These are phyloP conservation scores for Thamnophis elegans DNA, from an alignment of 2,797 vertebrate genomes.

Conservation along the genomic window DNA sequence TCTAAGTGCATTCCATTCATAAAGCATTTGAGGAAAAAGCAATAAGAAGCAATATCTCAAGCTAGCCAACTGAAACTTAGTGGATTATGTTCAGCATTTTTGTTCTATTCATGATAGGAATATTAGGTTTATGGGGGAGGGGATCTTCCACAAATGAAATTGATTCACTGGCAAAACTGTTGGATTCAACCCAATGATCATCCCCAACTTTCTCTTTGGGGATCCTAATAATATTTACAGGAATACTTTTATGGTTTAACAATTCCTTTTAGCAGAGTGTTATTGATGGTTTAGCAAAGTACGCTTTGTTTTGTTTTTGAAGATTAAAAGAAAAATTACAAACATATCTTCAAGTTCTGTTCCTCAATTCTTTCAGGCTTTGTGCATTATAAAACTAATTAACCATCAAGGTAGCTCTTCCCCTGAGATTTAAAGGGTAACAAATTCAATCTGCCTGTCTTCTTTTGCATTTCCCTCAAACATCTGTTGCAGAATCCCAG, in stretches of 20 bases:
- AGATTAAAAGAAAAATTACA: constrained; percentile 23
- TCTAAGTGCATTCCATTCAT: neutral
- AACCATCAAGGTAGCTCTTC: constrained; percentile 36
- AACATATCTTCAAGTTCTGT: constrained; percentile 20
- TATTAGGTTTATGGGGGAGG: neutral
- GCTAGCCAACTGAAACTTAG: neutral
- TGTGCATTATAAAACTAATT: constrained; percentile 45
- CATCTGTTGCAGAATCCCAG: constrained; percentile 13
- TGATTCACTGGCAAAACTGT: neutral
- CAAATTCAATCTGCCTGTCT: constrained; percentile 11
- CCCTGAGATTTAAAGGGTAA: constrained; percentile 14
- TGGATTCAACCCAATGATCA: neutral
- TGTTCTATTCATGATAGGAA: neutral
- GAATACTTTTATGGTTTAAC: neutral
- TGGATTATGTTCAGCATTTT: neutral
- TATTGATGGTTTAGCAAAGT: neutral
- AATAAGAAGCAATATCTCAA: neutral
- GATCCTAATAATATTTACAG: neutral
- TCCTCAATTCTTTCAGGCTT: constrained; percentile 20
- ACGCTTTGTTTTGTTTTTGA: constrained; percentile 18
- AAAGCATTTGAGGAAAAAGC: neutral
- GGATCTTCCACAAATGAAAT: neutral
- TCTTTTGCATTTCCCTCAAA: constrained; percentile 5
- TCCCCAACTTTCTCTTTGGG: neutral
- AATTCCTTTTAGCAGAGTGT: neutral